phyloP scores from a whole-genome alignment of 2,888 invertebrate species.

The Drosophila mercatorum region DNA sequence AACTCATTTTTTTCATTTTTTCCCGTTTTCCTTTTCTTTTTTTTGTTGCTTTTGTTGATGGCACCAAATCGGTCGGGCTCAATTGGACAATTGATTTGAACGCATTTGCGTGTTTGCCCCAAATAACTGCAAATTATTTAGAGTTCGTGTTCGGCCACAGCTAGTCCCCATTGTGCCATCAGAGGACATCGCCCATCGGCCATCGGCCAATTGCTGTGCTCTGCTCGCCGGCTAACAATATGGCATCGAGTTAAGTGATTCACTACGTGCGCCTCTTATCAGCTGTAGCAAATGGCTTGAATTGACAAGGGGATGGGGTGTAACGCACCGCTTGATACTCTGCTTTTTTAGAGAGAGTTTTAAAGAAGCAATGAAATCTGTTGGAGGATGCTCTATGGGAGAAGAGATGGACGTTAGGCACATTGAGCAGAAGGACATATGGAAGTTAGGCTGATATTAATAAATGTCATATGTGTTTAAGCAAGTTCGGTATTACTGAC shows the following conservation, averaged over 20 bases:
- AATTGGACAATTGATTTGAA: constrained; percentile 82
- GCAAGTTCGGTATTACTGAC: too few species aligned
- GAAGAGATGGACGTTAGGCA: too few species aligned
- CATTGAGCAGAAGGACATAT: too few species aligned
- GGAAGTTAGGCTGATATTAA: too few species aligned
- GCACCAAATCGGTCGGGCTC: constrained; percentile 61
- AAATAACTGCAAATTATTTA: constrained; percentile 77
- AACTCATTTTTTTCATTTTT: constrained; percentile 54
- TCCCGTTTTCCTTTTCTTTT: background rate
- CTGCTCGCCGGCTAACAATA: constrained; percentile 18
- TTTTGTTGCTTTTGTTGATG: constrained; percentile 7
- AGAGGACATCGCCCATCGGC: constrained; percentile 35
- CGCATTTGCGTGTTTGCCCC: constrained; percentile 82
- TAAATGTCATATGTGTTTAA: too few species aligned
- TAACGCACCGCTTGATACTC: background rate
- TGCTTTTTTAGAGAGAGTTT: background rate
- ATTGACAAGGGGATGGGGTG: constrained; percentile 20
- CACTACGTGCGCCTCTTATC: constrained; percentile 67
- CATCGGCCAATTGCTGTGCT: constrained; percentile 26
- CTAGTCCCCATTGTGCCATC: constrained; percentile 61
- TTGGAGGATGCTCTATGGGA: too few species aligned
- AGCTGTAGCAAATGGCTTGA: constrained; percentile 8
- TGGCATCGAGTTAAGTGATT: constrained; percentile 77
- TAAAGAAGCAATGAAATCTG: background rate
- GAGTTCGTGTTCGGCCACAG: constrained; percentile 32